Evolutionary conservation across 2,888 invertebrate species (phyloP), one percentile per base, ranked within the genome.

Genomic region (Nemoura dubitans): DNA sequence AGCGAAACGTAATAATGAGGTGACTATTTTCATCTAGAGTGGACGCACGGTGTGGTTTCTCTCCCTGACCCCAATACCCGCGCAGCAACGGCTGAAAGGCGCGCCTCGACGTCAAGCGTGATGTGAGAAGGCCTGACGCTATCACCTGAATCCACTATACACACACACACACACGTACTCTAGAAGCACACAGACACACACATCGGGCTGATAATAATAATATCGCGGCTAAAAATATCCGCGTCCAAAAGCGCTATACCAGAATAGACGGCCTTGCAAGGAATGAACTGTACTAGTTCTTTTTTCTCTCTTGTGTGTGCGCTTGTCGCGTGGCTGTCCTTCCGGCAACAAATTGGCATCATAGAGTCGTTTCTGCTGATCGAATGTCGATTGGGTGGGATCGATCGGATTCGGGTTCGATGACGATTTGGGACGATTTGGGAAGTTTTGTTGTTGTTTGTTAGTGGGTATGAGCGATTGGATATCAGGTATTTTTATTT

Each of bases 251-350:
- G 82, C 28, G 83, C 25, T 42, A n/a, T n/a, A n/a, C 42, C 2
- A 78, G 78, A 42, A 83, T 83, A 83, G 83, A 83, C 83, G 83
- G 42, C 83, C 83, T 83, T 83, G 83, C 83, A 25, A 82, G 83
- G 81, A 30, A 78, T 78, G 78, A 78, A 29, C 78, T 59, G 59
- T 59, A 59, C 59, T 59, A 59, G 59, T 59, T 59, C 14, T 59
- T 59, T 59, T 59, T 59, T 36, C 14, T 59, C 14, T 59, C 14
- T 59, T 59, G 3, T 36, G 36, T 76, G n/a, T 28, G 25, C n/a
- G 78, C 78, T 26, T 14, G 27, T 27, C 28, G 25, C 78, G 28
- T 27, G 78, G 25, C 16, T 14, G 59, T 1, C 78, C n/a, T 78
- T 78, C 78, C 78, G 78, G 78, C 78, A 78, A 78, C 78, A 78